Percentiles rank a stretch among this genome's conserved stretches.
Evolutionary conservation across 2,888 invertebrate species (phyloP).

Genomic region (Lithophane leautieri): DNA sequence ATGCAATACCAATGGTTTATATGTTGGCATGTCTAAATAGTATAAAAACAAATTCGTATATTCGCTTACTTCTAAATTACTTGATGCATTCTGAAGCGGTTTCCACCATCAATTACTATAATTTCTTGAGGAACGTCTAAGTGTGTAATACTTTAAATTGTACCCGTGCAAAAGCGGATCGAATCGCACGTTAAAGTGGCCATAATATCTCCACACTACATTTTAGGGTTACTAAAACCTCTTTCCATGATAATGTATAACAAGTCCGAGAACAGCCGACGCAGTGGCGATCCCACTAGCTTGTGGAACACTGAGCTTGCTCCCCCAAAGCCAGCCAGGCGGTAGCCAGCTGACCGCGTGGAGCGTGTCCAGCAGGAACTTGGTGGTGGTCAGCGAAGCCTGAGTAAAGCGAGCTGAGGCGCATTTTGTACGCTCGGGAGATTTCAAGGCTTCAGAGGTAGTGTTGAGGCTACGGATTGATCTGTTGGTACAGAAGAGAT

Average conservation of each 20-base stretch:
- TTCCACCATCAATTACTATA: background rate
- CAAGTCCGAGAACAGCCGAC: conserved; percentile 79
- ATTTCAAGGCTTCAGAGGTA: conserved; percentile 73
- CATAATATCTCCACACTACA: background rate
- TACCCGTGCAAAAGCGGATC: background rate
- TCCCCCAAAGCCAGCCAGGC: conserved; percentile 95
- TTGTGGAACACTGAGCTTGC: conserved; percentile 86
- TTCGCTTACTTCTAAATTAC: background rate
- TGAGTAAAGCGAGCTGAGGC: conserved; percentile 81
- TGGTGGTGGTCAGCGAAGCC: conserved; percentile 81
- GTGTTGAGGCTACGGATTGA: conserved; percentile 81
- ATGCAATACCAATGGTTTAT: too few species aligned
- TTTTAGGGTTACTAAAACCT: conserved; percentile 63
- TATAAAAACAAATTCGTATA: background rate
- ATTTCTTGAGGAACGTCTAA: background rate
- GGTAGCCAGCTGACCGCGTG: conserved; percentile 96
- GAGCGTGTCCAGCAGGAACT: conserved; percentile 91
- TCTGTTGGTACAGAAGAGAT: conserved; percentile 68
- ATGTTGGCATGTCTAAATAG: background rate
- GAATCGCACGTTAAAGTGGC: background rate
- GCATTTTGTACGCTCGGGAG: conserved; percentile 75
- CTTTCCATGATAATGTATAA: conserved; percentile 82
- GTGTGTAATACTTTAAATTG: conserved; percentile 4
- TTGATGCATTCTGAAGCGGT: background rate
- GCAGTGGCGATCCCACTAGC: conserved; percentile 79